These are phyloP conservation scores for Drosophila pandora DNA, from an alignment of 1,140 invertebrate genomes.

Conservation along the genomic window DNA sequence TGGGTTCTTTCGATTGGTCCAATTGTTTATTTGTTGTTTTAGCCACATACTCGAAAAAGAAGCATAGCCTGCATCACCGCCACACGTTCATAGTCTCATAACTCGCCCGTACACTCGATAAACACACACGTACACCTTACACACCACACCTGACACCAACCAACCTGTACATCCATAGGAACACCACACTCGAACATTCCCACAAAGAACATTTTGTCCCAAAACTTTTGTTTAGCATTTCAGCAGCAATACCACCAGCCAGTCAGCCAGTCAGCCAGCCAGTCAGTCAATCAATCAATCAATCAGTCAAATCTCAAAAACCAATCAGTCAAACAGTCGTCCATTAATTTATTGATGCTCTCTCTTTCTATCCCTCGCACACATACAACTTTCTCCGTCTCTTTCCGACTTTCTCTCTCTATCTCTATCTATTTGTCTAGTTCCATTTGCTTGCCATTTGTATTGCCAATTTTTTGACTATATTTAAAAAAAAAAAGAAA, in stretches of 20 bases:
- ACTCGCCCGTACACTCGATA: conserved; percentile 5
- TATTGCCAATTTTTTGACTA: conserved; percentile 71
- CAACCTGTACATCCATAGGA: conserved; percentile 1
- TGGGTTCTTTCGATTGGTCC: conserved; percentile 49
- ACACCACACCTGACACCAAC: not conserved
- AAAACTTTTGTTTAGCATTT: conserved; percentile 66
- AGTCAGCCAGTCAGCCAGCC: conserved; percentile 52
- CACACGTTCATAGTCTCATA: conserved; percentile 10
- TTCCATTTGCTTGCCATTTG: conserved; percentile 66
- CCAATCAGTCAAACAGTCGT: conserved; percentile 76
- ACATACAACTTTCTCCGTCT: conserved; percentile 4
- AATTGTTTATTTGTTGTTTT: conserved; percentile 30
- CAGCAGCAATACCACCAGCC: conserved; percentile 53
- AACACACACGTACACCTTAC: conserved; percentile 6
- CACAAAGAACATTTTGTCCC: conserved; percentile 27
- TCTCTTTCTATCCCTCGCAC: conserved; percentile 24
- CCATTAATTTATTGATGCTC: conserved; percentile 73
- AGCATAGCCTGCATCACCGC: conserved; percentile 23
- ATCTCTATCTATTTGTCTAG: conserved; percentile 39
- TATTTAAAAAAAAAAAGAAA: conserved; percentile 20
- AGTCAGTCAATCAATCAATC: conserved; percentile 55
- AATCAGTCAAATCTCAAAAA: conserved; percentile 52
- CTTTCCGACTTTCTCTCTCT: not conserved
- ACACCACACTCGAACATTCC: conserved; percentile 32
- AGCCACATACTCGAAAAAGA: conserved; percentile 9